phyloP scores from a whole-genome alignment of 2,113 vertebrate genomes.

The Dascyllus trimaculatus region DNA sequence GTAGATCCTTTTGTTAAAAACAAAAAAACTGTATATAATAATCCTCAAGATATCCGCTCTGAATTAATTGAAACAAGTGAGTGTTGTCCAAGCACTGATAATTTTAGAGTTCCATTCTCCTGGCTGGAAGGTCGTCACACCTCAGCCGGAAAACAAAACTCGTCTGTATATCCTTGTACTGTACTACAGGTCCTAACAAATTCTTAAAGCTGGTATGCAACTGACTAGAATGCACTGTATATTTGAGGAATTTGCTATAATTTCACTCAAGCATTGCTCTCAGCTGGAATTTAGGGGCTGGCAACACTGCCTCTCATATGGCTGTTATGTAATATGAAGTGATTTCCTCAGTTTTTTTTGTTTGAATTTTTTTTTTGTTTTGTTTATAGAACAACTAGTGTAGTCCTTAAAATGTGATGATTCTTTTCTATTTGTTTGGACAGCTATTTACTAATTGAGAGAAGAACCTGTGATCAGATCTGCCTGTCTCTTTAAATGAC shows the following conservation, averaged over 20 bases:
- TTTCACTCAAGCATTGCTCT: slow-evolving; percentile 44
- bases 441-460: slow-evolving; percentile 56
- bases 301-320: slow-evolving; percentile 27
- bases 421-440: slow-evolving; percentile 63
- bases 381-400: slow-evolving; percentile 53
- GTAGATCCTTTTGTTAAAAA: slow-evolving; percentile 32
- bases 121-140: slow-evolving; percentile 50
- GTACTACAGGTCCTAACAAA: slow-evolving; percentile 72
- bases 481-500: slow-evolving; percentile 73
- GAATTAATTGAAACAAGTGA: slow-evolving; percentile 38
- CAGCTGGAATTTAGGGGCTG: slow-evolving; percentile 44
- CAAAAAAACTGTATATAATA: slow-evolving; percentile 58
- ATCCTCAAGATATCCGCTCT: slow-evolving; percentile 37
- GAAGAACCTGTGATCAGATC: slow-evolving; percentile 69
- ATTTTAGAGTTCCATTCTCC: slow-evolving; percentile 46
- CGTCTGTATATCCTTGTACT: slow-evolving; percentile 75
- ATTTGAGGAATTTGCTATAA: slow-evolving; percentile 51
- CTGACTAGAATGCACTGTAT: slow-evolving; percentile 81
- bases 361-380: slow-evolving; percentile 29
- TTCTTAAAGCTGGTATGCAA: slow-evolving; percentile 65
- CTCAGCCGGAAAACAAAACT: slow-evolving; percentile 59
- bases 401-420: slow-evolving; percentile 79
- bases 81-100: slow-evolving; percentile 75
- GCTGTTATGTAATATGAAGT: slow-evolving; percentile 56
- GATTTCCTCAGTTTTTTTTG: slow-evolving; percentile 63